Base-by-base conservation (phyloP, 2,888 invertebrate species). In the Creontiades dilutus region DNA sequence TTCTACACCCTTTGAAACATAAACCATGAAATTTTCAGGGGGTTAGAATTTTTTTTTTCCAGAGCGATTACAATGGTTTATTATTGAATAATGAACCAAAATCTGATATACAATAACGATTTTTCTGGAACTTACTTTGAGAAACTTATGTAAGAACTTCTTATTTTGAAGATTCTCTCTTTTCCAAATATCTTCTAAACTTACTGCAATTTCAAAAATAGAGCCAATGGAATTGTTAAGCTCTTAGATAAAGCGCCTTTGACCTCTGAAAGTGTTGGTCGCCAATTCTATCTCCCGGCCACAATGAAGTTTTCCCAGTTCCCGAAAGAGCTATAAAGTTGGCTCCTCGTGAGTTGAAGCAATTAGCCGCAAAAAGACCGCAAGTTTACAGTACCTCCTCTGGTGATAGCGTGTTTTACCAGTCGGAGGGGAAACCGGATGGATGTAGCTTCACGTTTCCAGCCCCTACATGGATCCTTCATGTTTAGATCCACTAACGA, bases 311-410 rank as follows among this genome's bases (percentile, higher is more conserved):
- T 68, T 68, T 68, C 68, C 68, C 23, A 68, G 68, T 19, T 68
- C 68, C 23, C 23, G 16, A 57, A n/a, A 57, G n/a, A 57, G 19
- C 68, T 68, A 68, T 68, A 68, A 23, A 68, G 68, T n/a, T 11
- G 52, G 57, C 57, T 57, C 57, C 68, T 68, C 68, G 68, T 68
- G 68, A 68, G 23, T 23, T 19, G 13, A 23, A 68, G 68, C 68
- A 68, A 68, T 68, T 68, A 68, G 68, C 68, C 68, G 68, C 68
- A 68, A 27, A 68, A 68, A 68, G 68, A 23, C 23, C 19, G 68
- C 23, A 68, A 68, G 68, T 68, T 68, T 23, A 52, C 16, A 16
- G 52, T 52, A 16, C 37, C 37, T 52, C 11, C 68, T n/a, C n/a
- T 16, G 57, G 68, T 68, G 23, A 12, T 68, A 68, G 19, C 68